phyloP scores from a whole-genome alignment of 2,797 vertebrate species.

The Eulemur mongoz region DNA sequence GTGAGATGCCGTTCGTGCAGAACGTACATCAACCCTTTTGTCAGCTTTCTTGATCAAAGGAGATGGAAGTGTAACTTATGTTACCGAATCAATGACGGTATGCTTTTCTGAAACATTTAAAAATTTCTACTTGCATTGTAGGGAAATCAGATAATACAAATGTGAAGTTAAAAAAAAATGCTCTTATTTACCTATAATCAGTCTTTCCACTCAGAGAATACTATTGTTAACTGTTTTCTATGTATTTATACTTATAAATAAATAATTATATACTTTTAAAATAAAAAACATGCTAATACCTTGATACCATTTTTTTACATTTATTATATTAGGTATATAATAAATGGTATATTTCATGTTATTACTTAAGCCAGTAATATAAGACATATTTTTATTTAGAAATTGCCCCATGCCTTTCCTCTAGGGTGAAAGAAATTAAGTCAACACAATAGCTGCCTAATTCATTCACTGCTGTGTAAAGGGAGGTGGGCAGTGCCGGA shows the following conservation, averaged over 20 bases:
- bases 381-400: conserved; percentile 57
- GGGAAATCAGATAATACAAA: conserved; percentile 41
- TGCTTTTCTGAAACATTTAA: conserved; percentile 64
- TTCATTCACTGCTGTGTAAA: conserved; percentile 40
- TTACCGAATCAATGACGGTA: conserved; percentile 96
- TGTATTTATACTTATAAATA: conserved; percentile 10
- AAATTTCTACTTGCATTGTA: neutral
- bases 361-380: conserved; percentile 29
- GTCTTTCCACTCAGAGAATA: neutral
- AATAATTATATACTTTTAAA: neutral
- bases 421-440: conserved; percentile 32
- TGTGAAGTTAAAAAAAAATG: neutral
- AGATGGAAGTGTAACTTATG: conserved; percentile 98
- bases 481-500: neutral
- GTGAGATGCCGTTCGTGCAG: conserved; percentile 97
- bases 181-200: neutral
- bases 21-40: conserved; percentile 98
- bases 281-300: neutral
- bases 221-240: neutral
- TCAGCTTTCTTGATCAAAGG: conserved; percentile 96
- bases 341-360: conserved; percentile 38
- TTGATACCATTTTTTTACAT: conserved; percentile 29
- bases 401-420: conserved; percentile 42
- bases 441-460: neutral
- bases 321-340: conserved; percentile 24